Evolutionary conservation across 2,113 vertebrate species (phyloP), one percentile per base, ranked within the genome.

Genomic region (Taxidea taxus): DNA sequence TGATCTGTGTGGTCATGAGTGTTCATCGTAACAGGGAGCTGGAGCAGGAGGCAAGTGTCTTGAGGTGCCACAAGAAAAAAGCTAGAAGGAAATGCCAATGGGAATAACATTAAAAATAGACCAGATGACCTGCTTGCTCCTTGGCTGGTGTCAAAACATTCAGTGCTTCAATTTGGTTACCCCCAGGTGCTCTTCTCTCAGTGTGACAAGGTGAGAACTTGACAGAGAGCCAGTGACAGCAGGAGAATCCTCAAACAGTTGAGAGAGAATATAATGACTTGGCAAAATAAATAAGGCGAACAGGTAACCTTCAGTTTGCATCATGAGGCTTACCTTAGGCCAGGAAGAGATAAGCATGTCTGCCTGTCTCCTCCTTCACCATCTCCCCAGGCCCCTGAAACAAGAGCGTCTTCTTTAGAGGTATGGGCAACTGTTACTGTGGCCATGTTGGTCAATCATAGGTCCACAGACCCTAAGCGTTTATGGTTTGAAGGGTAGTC

Each of bases 31-130:
- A 81, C 1, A 34, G 96, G 97, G 92, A 78, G 54, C 86, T 83
- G 68, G 77, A 89, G 87, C 87, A 23, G 90, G 90, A 27, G 42
- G 15, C 0, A 31, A 83, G 74, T 8, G 7, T 87, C 81, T 92
- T 62, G 29, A 56, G 91, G 78, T 84, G 95, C 80, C 37, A 58
- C 34, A 47, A 84, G 58, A 42, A 51, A 72, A 84, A 84, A 62
- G 68, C n/a, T n/a, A 18, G 72, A 66, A 87, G 51, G 75, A 97
- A 96, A 96, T 92, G 80, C 92, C 72, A 84, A 78, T 31, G 87
- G 58, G 82, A 91, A 95, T 85, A 83, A 68, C 94, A 70, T 95
- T 93, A 97, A 98, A 98, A 97, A 98, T 93, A 97, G 88, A 90
- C 94, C 64, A 90, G 98, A 96, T 42, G 93, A 97, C 97, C 91